phyloP scores from a whole-genome alignment of 1,140 invertebrate genomes.

The Dinoponera quadriceps region DNA sequence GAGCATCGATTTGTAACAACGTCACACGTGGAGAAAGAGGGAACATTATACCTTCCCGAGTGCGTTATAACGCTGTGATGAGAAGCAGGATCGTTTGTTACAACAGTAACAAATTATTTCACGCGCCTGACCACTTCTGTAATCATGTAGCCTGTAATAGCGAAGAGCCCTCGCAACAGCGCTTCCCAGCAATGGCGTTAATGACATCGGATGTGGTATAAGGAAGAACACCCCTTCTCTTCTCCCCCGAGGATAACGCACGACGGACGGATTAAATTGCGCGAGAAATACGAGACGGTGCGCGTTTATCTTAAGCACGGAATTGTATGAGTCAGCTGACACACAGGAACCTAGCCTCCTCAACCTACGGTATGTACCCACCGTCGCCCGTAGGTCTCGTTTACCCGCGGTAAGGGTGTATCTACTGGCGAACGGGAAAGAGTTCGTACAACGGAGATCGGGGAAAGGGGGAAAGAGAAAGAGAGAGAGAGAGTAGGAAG shows the following conservation, averaged over 20 bases:
- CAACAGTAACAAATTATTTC: not conserved
- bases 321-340: conserved; percentile 58
- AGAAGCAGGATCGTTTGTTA: not conserved
- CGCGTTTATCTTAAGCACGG: conserved; percentile 47
- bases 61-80: not conserved
- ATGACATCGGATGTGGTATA: conserved; percentile 25
- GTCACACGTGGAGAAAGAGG: not conserved
- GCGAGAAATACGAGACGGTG: conserved; percentile 29
- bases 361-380: conserved; percentile 42
- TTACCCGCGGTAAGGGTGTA: conserved; percentile 52
- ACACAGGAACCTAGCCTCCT: conserved; percentile 25
- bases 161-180: not conserved
- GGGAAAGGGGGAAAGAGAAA: conserved; percentile 9
- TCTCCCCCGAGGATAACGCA: not conserved
- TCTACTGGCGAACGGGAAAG: conserved; percentile 40
- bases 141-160: not conserved
- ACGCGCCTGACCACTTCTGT: not conserved
- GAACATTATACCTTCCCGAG: not conserved
- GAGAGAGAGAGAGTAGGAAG: conserved; percentile 15
- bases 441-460: conserved; percentile 4
- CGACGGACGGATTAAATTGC: conserved; percentile 52
- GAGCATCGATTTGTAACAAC: not conserved
- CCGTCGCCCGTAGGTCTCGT: conserved; percentile 40
- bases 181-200: conserved; percentile 37
- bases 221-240: not conserved